Evolutionary conservation across 2,113 vertebrate genomes (phyloP).

Genomic region (Zosterops borbonicus): DNA sequence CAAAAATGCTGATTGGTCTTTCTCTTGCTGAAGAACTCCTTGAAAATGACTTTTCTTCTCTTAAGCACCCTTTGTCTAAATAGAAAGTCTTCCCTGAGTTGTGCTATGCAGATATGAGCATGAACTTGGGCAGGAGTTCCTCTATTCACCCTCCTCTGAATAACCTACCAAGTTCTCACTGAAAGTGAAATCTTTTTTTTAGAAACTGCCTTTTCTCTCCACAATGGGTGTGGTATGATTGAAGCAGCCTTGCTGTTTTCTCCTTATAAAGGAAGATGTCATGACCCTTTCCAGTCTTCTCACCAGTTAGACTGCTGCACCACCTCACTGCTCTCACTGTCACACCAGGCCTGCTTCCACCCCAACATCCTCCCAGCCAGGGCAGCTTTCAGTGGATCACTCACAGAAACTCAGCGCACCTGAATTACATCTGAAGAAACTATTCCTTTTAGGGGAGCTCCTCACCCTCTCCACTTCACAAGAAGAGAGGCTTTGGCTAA

Average conservation of each 20-base stretch:
- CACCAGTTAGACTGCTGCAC: background rate
- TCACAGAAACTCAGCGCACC: background rate
- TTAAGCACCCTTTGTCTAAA: background rate
- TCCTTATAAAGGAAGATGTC: background rate
- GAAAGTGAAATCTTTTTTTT: constrained; percentile 1
- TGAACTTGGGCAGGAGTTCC: background rate
- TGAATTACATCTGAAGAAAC: background rate
- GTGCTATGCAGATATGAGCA: background rate
- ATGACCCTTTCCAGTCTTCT: background rate
- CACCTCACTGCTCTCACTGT: background rate
- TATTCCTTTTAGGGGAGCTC: background rate
- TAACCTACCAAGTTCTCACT: background rate
- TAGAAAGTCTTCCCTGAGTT: background rate
- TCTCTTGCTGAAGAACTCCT: background rate
- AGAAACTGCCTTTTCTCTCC: constrained; percentile 1
- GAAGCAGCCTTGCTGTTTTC: background rate
- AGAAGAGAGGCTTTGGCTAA: background rate
- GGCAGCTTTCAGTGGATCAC: background rate
- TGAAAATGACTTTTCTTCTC: background rate
- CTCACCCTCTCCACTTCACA: background rate
- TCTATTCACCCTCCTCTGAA: background rate
- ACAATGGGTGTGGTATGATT: background rate
- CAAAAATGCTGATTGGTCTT: constrained; percentile 43
- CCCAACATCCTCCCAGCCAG: rapidly evolving
- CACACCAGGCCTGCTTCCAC: background rate